Conservation (phyloP, 2,113 vertebrate genomes). For the Benitochromis conjunctus region DNA sequence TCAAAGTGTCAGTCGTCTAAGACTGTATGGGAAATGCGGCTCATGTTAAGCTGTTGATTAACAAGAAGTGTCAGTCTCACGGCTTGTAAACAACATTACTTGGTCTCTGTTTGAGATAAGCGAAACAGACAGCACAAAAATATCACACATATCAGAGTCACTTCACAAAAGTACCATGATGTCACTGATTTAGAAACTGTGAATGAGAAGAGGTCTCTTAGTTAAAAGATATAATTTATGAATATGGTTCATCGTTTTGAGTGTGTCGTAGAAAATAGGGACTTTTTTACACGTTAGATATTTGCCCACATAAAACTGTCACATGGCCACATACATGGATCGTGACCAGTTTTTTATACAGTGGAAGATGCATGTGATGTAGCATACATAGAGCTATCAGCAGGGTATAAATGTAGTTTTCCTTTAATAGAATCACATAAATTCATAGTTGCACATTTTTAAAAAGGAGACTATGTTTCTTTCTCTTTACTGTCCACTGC, state of each 20-base stretch:
- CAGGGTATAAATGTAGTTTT: neutral
- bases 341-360: neutral
- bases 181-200: neutral
- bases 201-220: accelerated
- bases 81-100: neutral
- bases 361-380: neutral
- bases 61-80: neutral
- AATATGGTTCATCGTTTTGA: neutral
- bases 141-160: neutral
- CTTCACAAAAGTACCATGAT: neutral
- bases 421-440: neutral
- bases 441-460: slow-evolving; percentile 16
- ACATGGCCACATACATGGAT: neutral
- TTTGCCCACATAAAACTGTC: neutral
- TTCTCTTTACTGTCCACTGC: slow-evolving; percentile 73
- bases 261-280: neutral
- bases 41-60: neutral
- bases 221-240: neutral
- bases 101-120: neutral
- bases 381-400: neutral
- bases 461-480: slow-evolving; percentile 52
- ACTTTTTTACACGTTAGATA: neutral
- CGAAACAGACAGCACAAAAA: neutral
- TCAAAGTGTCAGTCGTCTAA: no score
- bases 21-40: accelerated